These are phyloP conservation scores for Drosophila arizonae DNA, from an alignment of 1,140 invertebrate genomes.

Conservation along the genomic window DNA sequence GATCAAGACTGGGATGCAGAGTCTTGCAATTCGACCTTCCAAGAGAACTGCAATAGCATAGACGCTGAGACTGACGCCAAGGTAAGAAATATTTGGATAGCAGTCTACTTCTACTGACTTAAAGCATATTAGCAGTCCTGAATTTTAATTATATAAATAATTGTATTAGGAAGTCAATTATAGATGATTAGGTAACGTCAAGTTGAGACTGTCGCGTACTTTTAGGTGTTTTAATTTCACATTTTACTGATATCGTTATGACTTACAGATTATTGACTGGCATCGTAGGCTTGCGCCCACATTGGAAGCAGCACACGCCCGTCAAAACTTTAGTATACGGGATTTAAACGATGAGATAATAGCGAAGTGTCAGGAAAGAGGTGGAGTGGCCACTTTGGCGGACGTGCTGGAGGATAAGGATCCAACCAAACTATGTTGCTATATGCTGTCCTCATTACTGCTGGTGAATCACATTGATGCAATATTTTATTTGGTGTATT, in stretches of 20 bases:
- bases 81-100: slow-evolving; percentile 3
- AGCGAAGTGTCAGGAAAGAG: slow-evolving; percentile 41
- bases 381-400: slow-evolving; percentile 46
- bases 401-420: slow-evolving; percentile 66
- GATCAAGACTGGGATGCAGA: slow-evolving; percentile 3
- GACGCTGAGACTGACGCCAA: slow-evolving; percentile 37
- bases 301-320: slow-evolving; percentile 63
- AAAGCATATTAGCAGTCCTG: too few relatives aligned
- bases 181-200: too few relatives aligned
- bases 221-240: neutral
- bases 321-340: slow-evolving; percentile 75
- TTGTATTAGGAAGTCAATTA: too few relatives aligned
- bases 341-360: slow-evolving; percentile 70
- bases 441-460: slow-evolving; percentile 68
- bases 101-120: neutral
- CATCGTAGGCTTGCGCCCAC: slow-evolving; percentile 65
- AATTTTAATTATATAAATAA: too few relatives aligned
- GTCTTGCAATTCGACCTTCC: neutral
- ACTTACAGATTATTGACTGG: slow-evolving; percentile 67
- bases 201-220: too few relatives aligned
- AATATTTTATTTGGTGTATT: neutral
- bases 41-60: slow-evolving; percentile 13
- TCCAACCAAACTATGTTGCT: slow-evolving; percentile 57
- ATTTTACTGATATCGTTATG: neutral
- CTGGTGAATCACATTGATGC: slow-evolving; percentile 48